Percentiles rank a stretch among this genome's conserved stretches.
Conservation (phyloP, 2,797 vertebrate species). For the Botia kubotai region DNA sequence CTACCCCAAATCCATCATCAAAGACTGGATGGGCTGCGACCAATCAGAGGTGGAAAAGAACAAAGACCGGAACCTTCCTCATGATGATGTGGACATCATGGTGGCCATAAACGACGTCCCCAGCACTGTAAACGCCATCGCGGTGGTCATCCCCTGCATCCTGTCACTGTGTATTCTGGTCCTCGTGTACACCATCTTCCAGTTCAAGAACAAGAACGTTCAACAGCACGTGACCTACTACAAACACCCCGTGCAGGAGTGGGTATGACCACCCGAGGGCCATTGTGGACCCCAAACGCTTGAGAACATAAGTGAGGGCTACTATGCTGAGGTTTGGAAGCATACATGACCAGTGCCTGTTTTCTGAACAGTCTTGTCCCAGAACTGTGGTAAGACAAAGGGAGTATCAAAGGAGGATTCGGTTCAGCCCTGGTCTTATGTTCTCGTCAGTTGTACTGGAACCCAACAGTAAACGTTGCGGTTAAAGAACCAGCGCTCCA, state of each 20-base stretch:
- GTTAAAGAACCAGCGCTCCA: slow-evolving; percentile 27
- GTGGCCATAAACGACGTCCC: slow-evolving; percentile 95
- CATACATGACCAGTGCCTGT: slow-evolving; percentile 73
- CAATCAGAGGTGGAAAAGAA: slow-evolving; percentile 91
- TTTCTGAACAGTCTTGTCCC: slow-evolving; percentile 66
- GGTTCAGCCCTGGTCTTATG: slow-evolving; percentile 46
- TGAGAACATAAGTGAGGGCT: slow-evolving; percentile 70
- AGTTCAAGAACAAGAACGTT: slow-evolving; percentile 98
- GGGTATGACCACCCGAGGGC: slow-evolving; percentile 88
- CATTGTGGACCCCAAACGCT: slow-evolving; percentile 55
- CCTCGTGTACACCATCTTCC: slow-evolving; percentile 97
- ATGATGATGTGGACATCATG: slow-evolving; percentile 96
- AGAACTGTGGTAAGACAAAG: slow-evolving; percentile 51
- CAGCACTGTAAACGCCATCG: slow-evolving; percentile 93
- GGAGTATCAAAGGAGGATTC: neutral
- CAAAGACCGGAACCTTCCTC: slow-evolving; percentile 88
- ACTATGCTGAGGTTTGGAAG: slow-evolving; percentile 60
- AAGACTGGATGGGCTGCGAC: slow-evolving; percentile 98
- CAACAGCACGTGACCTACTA: slow-evolving; percentile 93
- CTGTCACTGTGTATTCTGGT: slow-evolving; percentile 97
- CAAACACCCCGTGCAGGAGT: slow-evolving; percentile 98
- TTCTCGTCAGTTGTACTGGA: slow-evolving; percentile 30
- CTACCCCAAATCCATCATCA: slow-evolving; percentile 94
- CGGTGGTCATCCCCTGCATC: slow-evolving; percentile 97
- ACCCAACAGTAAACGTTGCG: slow-evolving; percentile 61